A percentile compares a stretch with the other conserved stretches of the same genome.
These are phyloP conservation scores for Protophormia terraenovae DNA, from an alignment of 2,888 invertebrate species.

Conservation along the genomic window DNA sequence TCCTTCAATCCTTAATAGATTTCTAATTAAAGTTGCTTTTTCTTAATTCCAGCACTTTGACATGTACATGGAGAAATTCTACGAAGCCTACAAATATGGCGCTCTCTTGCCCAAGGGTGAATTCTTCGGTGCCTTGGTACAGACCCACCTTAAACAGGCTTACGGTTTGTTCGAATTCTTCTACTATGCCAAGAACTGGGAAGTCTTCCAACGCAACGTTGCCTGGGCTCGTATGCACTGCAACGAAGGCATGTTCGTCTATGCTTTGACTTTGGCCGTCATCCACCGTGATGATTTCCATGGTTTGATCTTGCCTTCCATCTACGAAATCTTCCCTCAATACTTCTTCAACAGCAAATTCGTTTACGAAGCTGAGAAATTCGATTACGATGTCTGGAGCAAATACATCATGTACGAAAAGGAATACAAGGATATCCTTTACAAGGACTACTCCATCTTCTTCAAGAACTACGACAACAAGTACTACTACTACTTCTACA, in stretches of 20 bases:
- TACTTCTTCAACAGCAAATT: conserved; percentile 87
- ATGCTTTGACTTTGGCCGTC: conserved; percentile 85
- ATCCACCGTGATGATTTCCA: conserved; percentile 85
- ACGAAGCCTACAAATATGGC: conserved; percentile 72
- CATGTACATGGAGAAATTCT: conserved; percentile 73
- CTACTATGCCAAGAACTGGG: conserved; percentile 87
- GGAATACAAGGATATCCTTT: too few species aligned
- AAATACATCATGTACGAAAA: conserved; percentile 81
- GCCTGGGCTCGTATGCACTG: conserved; percentile 85
- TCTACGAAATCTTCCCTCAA: conserved; percentile 88
- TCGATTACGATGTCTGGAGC: conserved; percentile 81
- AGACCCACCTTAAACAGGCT: conserved; percentile 83
- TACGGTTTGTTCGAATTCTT: conserved; percentile 85
- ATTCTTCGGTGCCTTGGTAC: conserved; percentile 82
- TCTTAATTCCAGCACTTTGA: conserved; percentile 69
- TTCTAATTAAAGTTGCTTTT: neutral
- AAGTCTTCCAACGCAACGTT: conserved; percentile 87
- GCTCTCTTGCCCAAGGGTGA: conserved; percentile 83
- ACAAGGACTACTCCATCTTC: too few species aligned
- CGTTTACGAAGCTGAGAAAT: conserved; percentile 85
- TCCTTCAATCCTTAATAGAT: neutral
- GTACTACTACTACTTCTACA: conserved; percentile 65
- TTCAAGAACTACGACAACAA: conserved; percentile 33
- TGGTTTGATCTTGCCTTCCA: conserved; percentile 86
- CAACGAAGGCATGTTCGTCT: conserved; percentile 87